A percentile compares a stretch with the other conserved stretches of the same genome.
These are phyloP conservation scores for Hypotaenidia philippensis DNA, from an alignment of 2,797 vertebrate genomes.

Conservation along the genomic window DNA sequence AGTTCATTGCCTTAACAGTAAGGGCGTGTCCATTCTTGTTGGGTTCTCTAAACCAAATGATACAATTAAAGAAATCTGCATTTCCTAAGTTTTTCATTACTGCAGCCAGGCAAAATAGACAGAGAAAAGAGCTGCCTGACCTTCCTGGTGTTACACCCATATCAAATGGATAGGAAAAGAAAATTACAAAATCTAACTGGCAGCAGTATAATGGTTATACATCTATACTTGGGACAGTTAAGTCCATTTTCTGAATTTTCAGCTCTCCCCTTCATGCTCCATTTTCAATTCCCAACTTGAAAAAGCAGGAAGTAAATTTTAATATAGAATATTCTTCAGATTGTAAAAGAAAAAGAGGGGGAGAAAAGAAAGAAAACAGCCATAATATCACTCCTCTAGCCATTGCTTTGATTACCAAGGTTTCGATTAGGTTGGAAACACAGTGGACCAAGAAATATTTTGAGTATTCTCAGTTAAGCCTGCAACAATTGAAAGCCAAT, in stretches of 20 bases:
- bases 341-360: background rate
- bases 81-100: background rate
- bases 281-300: background rate
- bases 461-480: slow-evolving; percentile 13
- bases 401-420: background rate
- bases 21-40: background rate
- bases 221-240: background rate
- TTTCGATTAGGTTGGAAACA: background rate
- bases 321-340: background rate
- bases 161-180: background rate
- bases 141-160: background rate
- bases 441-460: background rate
- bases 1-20: background rate
- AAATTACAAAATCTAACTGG: background rate
- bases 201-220: background rate
- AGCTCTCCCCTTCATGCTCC: background rate
- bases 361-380: no score
- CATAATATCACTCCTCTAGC: background rate
- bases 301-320: background rate
- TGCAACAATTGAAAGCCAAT: background rate
- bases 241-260: background rate
- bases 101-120: background rate
- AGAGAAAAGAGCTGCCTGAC: background rate
- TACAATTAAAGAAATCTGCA: no score
- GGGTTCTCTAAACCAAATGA: background rate